Evolutionary conservation across 2,797 vertebrate genomes (phyloP), one percentile per base, ranked within the genome.

Genomic region (Brotula barbata): DNA sequence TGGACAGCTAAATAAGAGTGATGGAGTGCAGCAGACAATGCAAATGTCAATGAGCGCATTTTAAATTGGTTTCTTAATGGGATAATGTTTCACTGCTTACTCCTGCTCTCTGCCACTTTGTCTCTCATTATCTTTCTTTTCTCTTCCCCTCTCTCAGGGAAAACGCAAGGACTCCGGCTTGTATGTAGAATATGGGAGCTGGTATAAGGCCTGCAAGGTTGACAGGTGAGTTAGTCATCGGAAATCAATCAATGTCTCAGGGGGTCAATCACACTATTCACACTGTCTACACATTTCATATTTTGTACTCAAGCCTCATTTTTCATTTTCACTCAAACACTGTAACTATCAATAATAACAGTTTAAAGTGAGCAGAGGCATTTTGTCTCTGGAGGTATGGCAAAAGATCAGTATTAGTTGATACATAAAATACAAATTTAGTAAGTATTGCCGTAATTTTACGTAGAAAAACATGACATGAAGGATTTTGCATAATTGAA

Each of bases 141-240:
- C 13, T 37, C 34, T 0, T 9, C 48, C 25, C 51, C 8, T 48
- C 55, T 51, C 15, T 47, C 68, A 95, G 94, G 91, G 91, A 1
- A 93, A 91, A 55, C 89, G 85, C 47, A 93, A 86, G 73, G 94
- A 95, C 68, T 86, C 83, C 0, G 86, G 85, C 3, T 88, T 88
- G 0, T 93, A 93, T 0, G 89, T 93, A 3, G 94, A 96, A 68
- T 95, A 95, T 2, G 94, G 94, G 3, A 93, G 93, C 87, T 96
- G 94, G 94, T 94, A 95, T 51, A 96, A 95, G 64, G 93, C 94
- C 77, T 96, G 94, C 75, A 96, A 95, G 71, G 94, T 95, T 51
- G 94, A 95, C 92, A 95, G 94, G 94, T 96, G 67, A 81, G 85
- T 39, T n/a, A 9, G 7, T 37, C 8, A 12, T 21, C 21, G 37